Evolutionary conservation across 2,797 vertebrate genomes (phyloP), one percentile per base, ranked within the genome.

Genomic region (Periophthalmus magnuspinnatus): DNA sequence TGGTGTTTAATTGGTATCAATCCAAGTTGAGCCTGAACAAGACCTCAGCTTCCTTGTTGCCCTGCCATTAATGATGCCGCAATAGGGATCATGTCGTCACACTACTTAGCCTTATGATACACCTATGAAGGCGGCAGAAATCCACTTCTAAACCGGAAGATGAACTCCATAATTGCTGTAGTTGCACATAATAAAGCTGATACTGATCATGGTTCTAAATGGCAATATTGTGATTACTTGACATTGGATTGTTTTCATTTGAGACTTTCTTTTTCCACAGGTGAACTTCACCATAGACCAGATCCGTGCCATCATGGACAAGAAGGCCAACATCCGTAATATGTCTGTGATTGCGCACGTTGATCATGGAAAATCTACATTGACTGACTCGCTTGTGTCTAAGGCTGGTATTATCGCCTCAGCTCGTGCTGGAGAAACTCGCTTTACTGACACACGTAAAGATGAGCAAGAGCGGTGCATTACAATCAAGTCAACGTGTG

Each of bases 291-390:
- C 96, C 1, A 93, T 98, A 83, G 96, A 98, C 85, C 96, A 98
- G 93, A 98, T 98, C 90, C 94, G 96, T 93, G 83, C 88, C 92
- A 98, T 99, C 93, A 98, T 98, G 97, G 97, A 98, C 95, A 98
- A 97, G 78, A 98, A 98, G 92, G 94, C 95, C 87, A 98, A 98
- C 88, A 98, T 97, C 89, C 93, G 96, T 65, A 98, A 98, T 91
- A 98, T 98, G 97, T 99, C 97, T 0, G 97, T 99, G 89, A 98
- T 98, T 11, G 96, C 96, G 2, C 97, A 98, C 0, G 96, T 98
- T 6, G 97, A 98, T 80, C 96, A 98, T 0, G 96, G 96, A 69
- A 98, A 98, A 79, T 99, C 97, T 61, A 98, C 96, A 2, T 70
- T 98, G 86, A 98, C 97, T 0, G 96, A 98, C 85, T 98, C 95